Evolutionary conservation across 2,888 invertebrate genomes (phyloP), one percentile per base, ranked within the genome.

Genomic region (Drosophila conformis): DNA sequence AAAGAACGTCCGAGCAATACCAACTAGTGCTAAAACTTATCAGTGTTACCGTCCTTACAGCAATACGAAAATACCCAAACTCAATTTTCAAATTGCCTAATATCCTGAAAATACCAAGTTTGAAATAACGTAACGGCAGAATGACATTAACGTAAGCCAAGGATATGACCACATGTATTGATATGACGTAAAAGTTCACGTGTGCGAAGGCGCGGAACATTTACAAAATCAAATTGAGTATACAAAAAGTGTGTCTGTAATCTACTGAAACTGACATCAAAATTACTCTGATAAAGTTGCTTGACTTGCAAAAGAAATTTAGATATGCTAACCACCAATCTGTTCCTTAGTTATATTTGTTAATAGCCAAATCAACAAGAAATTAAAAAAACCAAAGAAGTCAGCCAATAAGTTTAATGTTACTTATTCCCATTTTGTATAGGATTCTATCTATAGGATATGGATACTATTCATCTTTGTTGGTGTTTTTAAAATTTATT

Each of bases 1-100:
- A 75, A 81, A 73, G 81, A 86, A 86, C 74, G 76, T 80, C 85
- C 80, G 71, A 86, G 82, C 86, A 74, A 82, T 73, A 81, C 85
- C 83, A 84, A 84, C 78, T 78, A 78, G 78, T 78, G 78, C 78
- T 78, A 78, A 78, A 77, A 74, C 53, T 36, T 15, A 61, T 53
- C 67, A 74, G 78, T 62, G 77, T 70, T 70, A 54, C 77, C 77
- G 77, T 64, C 64, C 46, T 70, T 21, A 4, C 11, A 15, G 27
- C 38, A 35, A 48, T 2, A 15, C 6, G 1, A 51, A 73, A 77
- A 65, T 51, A 11, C 25, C 7, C 10, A 27, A 46, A 31, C 40
- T 35, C 29, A 31, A 13, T n/a, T 53, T 18, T 8, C 3, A n/a
- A 53, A 51, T 48, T 27, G 48, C 7, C 10, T 27, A 21, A 46